These are phyloP conservation scores for Helicoverpa assulta DNA, from an alignment of 2,888 invertebrate species.

Conservation along the genomic window DNA sequence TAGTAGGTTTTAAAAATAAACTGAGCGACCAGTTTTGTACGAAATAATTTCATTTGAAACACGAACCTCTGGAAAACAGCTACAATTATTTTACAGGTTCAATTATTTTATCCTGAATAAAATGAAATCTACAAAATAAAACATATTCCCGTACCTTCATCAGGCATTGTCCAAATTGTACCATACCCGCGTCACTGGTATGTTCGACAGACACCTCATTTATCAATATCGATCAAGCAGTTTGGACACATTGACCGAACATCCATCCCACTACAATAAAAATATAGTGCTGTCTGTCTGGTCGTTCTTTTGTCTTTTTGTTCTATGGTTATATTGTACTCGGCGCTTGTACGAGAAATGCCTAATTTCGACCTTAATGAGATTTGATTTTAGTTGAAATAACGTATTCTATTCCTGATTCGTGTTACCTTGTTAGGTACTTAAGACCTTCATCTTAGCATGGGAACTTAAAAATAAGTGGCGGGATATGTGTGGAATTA, in stretches of 20 bases:
- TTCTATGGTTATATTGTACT: not conserved
- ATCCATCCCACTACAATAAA: not conserved
- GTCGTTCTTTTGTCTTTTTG: not conserved
- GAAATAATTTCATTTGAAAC: not conserved
- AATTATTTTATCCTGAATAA: not conserved
- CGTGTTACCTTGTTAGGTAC: no score
- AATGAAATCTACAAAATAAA: not conserved
- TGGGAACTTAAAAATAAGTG: no score
- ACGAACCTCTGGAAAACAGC: not conserved
- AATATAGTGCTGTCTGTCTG: not conserved
- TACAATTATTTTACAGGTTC: no score
- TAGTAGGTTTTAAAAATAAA: no score
- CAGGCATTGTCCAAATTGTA: conserved; percentile 14
- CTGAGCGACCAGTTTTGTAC: no score
- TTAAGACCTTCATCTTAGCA: no score
- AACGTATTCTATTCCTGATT: no score
- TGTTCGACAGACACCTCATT: conserved; percentile 31
- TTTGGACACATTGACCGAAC: conserved; percentile 31
- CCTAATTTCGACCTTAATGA: no score
- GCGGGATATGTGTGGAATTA: no score
- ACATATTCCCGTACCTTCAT: not conserved
- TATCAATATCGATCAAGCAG: conserved; percentile 46
- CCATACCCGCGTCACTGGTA: conserved; percentile 33
- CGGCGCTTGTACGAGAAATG: no score
- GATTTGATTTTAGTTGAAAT: no score